Conservation (phyloP, 2,888 invertebrate species). For the Eilema caniola region DNA sequence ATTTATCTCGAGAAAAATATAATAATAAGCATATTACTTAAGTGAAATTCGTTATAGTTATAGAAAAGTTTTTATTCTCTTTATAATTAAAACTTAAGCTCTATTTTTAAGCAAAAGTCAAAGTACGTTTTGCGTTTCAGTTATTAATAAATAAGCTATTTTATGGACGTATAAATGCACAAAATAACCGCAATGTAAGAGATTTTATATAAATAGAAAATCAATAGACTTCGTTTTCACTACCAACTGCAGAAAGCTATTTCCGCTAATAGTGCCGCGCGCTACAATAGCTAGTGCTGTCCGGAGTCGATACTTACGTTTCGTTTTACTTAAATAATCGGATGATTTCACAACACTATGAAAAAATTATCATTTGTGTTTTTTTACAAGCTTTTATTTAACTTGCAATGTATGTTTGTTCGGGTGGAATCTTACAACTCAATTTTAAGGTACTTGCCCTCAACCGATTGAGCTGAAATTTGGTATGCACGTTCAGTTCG, state of each 20-base stretch:
- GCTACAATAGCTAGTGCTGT: slow-evolving; percentile 60
- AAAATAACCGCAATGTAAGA: not conserved
- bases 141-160: not conserved
- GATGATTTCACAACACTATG: not conserved
- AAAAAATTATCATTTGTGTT: not conserved
- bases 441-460: too few relatives aligned
- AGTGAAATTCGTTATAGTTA: not conserved
- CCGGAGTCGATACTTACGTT: slow-evolving; percentile 46
- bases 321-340: slow-evolving; percentile 34
- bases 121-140: not conserved
- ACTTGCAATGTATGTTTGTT: too few relatives aligned
- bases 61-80: not conserved
- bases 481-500: too few relatives aligned
- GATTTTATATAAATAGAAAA: slow-evolving; percentile 36
- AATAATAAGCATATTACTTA: not conserved
- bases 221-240: slow-evolving; percentile 42
- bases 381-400: too few relatives aligned
- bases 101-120: not conserved
- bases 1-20: not conserved
- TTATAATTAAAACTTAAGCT: not conserved
- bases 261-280: slow-evolving; percentile 59
- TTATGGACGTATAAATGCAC: not conserved
- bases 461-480: too few relatives aligned
- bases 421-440: too few relatives aligned
- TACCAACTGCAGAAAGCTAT: slow-evolving; percentile 48